phyloP scores from a whole-genome alignment of 2,888 invertebrate genomes.

The Ceraclea dissimilis region DNA sequence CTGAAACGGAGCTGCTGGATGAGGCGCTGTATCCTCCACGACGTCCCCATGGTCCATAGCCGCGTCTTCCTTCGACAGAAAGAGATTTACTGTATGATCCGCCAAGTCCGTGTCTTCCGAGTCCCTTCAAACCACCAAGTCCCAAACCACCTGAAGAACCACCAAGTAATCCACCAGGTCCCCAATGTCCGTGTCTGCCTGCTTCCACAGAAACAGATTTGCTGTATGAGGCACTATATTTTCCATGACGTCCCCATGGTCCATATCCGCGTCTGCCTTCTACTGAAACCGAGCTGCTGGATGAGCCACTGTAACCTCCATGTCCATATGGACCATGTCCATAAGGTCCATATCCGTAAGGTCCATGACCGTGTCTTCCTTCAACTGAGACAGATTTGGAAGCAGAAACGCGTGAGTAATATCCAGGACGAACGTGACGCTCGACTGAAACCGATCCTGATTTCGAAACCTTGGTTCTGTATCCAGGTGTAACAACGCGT shows the following conservation, averaged over 20 bases:
- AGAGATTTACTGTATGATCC: constrained; percentile 5
- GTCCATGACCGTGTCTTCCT: constrained; percentile 8
- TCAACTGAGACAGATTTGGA: constrained; percentile 3
- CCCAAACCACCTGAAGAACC: neutral
- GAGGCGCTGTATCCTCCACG: no score
- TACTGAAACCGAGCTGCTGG: neutral
- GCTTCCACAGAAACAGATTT: constrained; percentile 9
- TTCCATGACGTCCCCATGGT: neutral
- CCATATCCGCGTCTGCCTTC: constrained; percentile 4
- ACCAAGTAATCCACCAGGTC: constrained; percentile 2
- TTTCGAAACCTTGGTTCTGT: neutral
- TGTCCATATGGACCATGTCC: constrained; percentile 1
- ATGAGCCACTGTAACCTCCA: neutral
- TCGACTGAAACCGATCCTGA: constrained; percentile 2
- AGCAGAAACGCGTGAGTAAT: no score
- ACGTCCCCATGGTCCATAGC: no score
- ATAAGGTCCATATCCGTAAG: neutral
- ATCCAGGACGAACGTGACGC: neutral
- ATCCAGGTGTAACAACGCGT: neutral
- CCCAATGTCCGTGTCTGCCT: neutral
- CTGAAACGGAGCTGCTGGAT: no score
- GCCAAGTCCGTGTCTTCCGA: neutral
- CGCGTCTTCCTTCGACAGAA: constrained; percentile 11
- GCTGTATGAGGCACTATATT: neutral
- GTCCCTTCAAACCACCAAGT: constrained; percentile 1